Conservation (phyloP, 2,113 vertebrate species). For the Sisor rabdophorus region DNA sequence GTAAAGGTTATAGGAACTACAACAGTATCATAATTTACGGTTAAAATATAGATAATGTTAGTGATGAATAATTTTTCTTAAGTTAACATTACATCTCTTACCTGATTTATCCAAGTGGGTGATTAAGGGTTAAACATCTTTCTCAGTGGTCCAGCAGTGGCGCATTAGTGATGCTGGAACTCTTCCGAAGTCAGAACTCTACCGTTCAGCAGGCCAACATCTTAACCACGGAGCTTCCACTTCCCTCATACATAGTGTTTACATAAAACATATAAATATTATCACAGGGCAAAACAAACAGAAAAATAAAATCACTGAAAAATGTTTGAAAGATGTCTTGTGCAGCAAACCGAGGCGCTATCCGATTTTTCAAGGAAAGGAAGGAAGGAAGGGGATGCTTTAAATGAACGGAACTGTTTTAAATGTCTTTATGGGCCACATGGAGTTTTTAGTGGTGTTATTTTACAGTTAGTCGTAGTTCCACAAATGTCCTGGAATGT, state of each 20-base stretch:
- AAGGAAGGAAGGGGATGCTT: slow-evolving; percentile 49
- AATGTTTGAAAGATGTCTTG: background rate
- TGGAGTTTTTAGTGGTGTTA: slow-evolving; percentile 45
- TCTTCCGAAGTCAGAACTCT: no score
- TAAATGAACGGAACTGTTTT: slow-evolving; percentile 50
- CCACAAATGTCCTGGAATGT: background rate
- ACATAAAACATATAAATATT: background rate
- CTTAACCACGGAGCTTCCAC: no score
- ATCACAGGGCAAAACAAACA: background rate
- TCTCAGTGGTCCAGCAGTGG: no score
- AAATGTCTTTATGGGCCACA: slow-evolving; percentile 63
- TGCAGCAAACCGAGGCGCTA: background rate
- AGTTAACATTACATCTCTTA: no score
- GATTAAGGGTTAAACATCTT: no score
- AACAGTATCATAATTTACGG: no score
- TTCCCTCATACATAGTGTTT: background rate
- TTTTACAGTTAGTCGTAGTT: background rate
- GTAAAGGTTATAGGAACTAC: no score
- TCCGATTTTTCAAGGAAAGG: slow-evolving; percentile 6
- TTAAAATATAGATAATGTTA: no score
- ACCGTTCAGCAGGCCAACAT: no score
- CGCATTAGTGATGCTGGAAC: no score
- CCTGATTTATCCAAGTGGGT: no score
- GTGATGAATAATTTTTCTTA: no score
- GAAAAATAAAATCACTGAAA: background rate